Base-by-base conservation (phyloP, 2,888 invertebrate genomes). In the Isoperla grammatica region DNA sequence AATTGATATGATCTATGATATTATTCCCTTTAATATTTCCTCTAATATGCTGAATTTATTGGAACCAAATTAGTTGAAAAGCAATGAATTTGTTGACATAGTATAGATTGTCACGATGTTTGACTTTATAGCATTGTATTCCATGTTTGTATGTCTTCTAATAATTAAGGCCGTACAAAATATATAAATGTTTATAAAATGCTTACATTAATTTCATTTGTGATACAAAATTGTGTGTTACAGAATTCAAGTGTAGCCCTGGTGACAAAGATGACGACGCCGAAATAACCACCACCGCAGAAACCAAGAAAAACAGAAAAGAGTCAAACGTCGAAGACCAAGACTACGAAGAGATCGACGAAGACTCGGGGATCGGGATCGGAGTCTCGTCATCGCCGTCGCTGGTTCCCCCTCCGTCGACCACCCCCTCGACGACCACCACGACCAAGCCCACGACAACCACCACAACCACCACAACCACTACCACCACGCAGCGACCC, bases 271-370 rank as follows among this genome's bases (percentile, higher is more conserved):
- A 29, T 1, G 78, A 79, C 63, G 72, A 78, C 17, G 72, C 79
- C 62, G 83, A 78, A 49, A 78, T 79, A 12, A 81, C 80, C 1
- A 80, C 81, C 1, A 80, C 81, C 4, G 80, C 83, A 61, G 79
- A 78, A 23, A 81, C 82, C 29, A 77, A 72, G 53, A 67, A 69
- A 55, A 65, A 66, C 69, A 64, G 67, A 64, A 69, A 69, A 69
- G 72, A 73, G 71, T 17, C 72, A 72, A 2, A 69, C 73, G 45
- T 49, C 9, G 57, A 29, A 11, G n/a, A 23, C 8, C 15, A 56
- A 37, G 53, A 29, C 17, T 15, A 13, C 23, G 39, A 23, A n/a
- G 20, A 49, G 42, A 11, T 3, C 11, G 57, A 49, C n/a, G 42
- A 20, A 17, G 56, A 56, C 1, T 35, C 35, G 2, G 20, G 19